Percentiles rank a stretch among this genome's conserved stretches.
phyloP scores from a whole-genome alignment of 2,797 vertebrate genomes.

The Scolopax bukidnonensis region DNA sequence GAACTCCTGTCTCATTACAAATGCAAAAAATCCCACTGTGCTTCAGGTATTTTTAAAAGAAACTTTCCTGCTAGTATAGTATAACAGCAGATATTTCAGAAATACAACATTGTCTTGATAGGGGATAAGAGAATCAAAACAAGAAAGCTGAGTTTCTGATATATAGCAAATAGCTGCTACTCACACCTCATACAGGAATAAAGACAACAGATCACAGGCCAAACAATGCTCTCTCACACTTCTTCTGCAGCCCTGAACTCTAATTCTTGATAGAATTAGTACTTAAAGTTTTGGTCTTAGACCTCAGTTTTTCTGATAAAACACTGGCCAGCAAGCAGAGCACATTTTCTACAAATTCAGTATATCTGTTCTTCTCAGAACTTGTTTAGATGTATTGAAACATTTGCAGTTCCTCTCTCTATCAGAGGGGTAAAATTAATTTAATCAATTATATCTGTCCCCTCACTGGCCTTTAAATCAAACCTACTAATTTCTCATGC shows the following conservation, averaged over 20 bases:
- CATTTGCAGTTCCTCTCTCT: background rate
- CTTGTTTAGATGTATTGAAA: background rate
- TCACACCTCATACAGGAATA: background rate
- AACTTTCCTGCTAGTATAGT: background rate
- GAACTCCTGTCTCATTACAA: background rate
- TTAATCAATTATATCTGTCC: background rate
- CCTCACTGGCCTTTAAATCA: background rate
- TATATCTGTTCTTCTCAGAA: background rate
- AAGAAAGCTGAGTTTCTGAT: background rate
- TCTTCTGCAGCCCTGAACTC: background rate
- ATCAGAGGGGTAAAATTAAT: background rate
- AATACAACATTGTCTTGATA: background rate
- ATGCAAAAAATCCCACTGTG: background rate
- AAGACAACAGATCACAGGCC: background rate
- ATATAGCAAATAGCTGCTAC: background rate
- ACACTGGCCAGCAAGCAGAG: background rate
- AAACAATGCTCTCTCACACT: background rate
- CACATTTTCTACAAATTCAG: background rate
- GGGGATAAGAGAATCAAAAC: background rate
- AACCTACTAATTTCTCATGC: background rate
- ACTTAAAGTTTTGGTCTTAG: background rate
- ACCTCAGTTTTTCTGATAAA: background rate
- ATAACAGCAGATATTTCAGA: background rate
- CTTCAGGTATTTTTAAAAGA: background rate
- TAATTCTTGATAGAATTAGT: background rate